Evolutionary conservation across 2,797 vertebrate genomes (phyloP).

Genomic region (Hybognathus amarus): DNA sequence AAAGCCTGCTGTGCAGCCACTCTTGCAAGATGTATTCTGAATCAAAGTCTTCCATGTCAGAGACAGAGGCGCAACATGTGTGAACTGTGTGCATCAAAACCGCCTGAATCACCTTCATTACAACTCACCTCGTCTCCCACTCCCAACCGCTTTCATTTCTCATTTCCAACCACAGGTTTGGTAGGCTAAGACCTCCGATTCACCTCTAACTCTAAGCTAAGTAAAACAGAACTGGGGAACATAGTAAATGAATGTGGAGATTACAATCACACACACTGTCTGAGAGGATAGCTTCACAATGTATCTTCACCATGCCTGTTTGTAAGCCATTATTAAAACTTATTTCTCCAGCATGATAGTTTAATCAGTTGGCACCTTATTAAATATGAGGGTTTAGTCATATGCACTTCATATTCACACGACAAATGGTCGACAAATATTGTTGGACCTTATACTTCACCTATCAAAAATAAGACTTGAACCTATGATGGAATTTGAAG

Average conservation of each 20-base stretch:
- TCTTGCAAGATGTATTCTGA: constrained; percentile 56
- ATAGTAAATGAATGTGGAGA: constrained; percentile 6
- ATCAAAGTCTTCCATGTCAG: constrained; percentile 52
- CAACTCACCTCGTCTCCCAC: neutral
- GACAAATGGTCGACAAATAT: neutral
- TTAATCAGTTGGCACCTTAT: constrained; percentile 10
- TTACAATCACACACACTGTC: constrained; percentile 19
- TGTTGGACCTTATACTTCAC: neutral
- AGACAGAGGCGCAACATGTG: neutral
- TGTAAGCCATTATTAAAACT: constrained; percentile 17
- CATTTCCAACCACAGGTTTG: constrained; percentile 14
- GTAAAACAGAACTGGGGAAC: neutral
- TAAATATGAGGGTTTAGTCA: neutral
- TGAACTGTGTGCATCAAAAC: constrained; percentile 7
- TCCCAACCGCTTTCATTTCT: constrained; percentile 2
- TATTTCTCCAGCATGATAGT: constrained; percentile 3
- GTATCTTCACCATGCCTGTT: constrained; percentile 7
- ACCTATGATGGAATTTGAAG: neutral
- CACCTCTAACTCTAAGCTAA: neutral
- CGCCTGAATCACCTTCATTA: constrained; percentile 12
- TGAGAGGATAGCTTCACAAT: constrained; percentile 47
- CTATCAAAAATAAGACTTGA: neutral
- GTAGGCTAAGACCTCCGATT: constrained; percentile 9
- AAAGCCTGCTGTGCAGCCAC: constrained; percentile 37
- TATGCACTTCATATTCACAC: neutral